Conservation (phyloP, 2,888 invertebrate genomes). For the Argyresthia goedartella region DNA sequence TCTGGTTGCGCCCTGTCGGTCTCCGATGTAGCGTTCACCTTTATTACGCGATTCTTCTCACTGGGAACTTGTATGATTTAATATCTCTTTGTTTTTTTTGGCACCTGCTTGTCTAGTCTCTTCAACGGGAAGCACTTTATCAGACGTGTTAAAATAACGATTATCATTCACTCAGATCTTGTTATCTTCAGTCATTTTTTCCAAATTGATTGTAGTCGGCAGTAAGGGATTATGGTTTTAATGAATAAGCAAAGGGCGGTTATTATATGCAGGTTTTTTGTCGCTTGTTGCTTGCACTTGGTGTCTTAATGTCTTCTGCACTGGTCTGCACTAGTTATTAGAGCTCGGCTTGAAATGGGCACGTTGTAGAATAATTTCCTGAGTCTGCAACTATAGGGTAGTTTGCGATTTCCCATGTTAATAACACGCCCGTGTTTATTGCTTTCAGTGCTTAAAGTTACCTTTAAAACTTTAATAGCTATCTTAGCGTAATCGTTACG, state of each 20-base stretch:
- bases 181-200: no score
- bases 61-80: conserved; percentile 14
- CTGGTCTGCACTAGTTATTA: background rate
- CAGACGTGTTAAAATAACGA: background rate
- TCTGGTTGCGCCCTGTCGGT: conserved; percentile 50
- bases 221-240: no score
- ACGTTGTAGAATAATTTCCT: background rate
- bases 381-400: background rate
- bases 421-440: background rate
- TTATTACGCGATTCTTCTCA: conserved; percentile 24
- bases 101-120: conserved; percentile 22
- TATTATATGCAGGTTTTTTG: no score
- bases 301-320: no score
- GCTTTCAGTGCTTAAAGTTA: conserved; percentile 2
- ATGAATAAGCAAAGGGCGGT: no score
- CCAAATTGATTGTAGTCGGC: no score
- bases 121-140: background rate
- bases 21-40: conserved; percentile 31
- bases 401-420: background rate
- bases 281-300: no score
- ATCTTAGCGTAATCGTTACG: conserved; percentile 39
- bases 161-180: background rate
- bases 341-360: background rate
- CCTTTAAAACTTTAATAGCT: conserved; percentile 32
- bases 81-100: conserved; percentile 32